Percentiles rank a stretch among this genome's conserved stretches.
Evolutionary conservation across 2,113 vertebrate species (phyloP).

Genomic region (Sinosuthora webbiana): DNA sequence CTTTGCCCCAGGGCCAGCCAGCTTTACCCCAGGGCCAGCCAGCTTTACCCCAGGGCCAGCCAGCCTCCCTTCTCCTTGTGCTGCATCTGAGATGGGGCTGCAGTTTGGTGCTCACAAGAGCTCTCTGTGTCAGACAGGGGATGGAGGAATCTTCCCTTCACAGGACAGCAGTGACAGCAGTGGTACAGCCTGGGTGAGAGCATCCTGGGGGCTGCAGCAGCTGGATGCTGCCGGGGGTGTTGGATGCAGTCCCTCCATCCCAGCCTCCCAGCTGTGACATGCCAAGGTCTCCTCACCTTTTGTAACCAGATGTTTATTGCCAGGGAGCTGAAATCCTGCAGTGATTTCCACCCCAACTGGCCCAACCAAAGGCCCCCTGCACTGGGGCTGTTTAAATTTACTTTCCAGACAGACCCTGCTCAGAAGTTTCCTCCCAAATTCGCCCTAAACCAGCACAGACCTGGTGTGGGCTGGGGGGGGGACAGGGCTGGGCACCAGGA

Average conservation of each 20-base stretch:
- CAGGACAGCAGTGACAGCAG: not conserved
- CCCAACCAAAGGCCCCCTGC: not conserved
- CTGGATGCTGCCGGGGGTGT: fast-evolving
- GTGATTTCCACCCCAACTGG: not conserved
- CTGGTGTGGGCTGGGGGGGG: fast-evolving
- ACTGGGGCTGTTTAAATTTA: no score
- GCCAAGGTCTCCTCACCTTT: not conserved
- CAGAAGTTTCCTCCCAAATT: no score
- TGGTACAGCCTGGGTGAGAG: not conserved
- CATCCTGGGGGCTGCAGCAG: not conserved
- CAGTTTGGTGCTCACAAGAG: not conserved
- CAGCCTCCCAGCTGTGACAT: not conserved
- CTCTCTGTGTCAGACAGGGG: conserved; percentile 3
- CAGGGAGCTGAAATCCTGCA: not conserved
- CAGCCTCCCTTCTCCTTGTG: not conserved
- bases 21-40: not conserved
- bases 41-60: conserved; percentile 12
- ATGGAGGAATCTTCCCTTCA: not conserved
- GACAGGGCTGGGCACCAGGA: not conserved
- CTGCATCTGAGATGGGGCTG: not conserved
- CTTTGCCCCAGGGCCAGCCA: conserved; percentile 16
- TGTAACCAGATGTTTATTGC: not conserved
- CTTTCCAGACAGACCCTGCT: no score
- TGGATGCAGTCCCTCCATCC: not conserved
- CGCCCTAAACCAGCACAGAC: no score